Base-by-base conservation (phyloP, 2,888 invertebrate species). In the Drosophila limbata region DNA sequence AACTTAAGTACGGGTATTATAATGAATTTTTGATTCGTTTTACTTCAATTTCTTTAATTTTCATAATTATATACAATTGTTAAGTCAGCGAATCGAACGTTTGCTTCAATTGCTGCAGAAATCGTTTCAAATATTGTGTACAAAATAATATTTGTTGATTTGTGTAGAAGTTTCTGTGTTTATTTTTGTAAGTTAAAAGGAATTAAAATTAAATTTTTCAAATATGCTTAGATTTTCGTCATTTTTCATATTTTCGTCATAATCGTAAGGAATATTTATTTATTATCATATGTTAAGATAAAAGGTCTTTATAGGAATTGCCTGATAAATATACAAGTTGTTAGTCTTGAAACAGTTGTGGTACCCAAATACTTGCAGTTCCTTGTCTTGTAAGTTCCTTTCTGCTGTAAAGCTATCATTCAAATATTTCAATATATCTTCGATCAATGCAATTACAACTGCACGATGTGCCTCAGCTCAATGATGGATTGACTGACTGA, bases 11-110 rank as follows among this genome's bases (percentile, higher is more conserved):
- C 50, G 69, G 47, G 35, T 42, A 69, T 76, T 81, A 63, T 65
- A 66, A 72, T 82, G 48, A 52, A 33, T 68, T 68, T 81, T 72
- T 62, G 67, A 76, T 82, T 76, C 52, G 76, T 47, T 64, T 66
- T 68, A 39, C 50, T 59, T 57, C 42, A 47, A 75, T 68, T 66
- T 66, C 67, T 50, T 57, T 25, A 42, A 81, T 81, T 81, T 40
- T 47, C 10, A 73, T 68, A 69, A 77, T 77, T 63, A 65, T 37
- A 35, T 37, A 45, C 44, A 19, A 61, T 77, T 83, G 60, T 76
- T 17, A 21, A 19, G 33, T 25, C 31, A 13, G 31, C 62, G 47
- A 55, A 62, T 67, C 40, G 33, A 5, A 4, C n/a, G 21, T 21
- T 66, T 21, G n/a, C 40, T 63, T 21, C 21, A 21, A 4, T 39